These are phyloP conservation scores for Lacanobia oleracea DNA, from an alignment of 2,888 invertebrate species.

Conservation along the genomic window DNA sequence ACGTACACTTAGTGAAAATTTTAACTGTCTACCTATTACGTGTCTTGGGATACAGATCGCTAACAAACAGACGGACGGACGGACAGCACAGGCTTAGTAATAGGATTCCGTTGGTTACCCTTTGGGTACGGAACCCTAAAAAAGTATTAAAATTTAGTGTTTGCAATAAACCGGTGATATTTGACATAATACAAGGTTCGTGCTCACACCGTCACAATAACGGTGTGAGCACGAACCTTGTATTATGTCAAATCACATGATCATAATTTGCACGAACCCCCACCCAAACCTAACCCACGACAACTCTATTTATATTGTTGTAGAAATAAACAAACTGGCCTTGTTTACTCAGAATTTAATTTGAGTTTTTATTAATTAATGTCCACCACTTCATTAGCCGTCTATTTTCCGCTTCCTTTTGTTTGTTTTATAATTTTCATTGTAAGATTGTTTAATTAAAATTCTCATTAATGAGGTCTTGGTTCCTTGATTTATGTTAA, in stretches of 20 bases:
- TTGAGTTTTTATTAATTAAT: conserved; percentile 62
- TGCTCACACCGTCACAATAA: neutral
- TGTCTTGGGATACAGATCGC: too few species aligned
- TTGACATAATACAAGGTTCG: neutral
- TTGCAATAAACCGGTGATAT: neutral
- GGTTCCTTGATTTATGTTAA: conserved; percentile 43
- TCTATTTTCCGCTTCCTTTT: conserved; percentile 55
- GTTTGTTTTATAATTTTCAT: conserved; percentile 48
- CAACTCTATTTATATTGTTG: conserved; percentile 40
- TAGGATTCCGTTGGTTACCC: too few species aligned
- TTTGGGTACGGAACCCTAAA: too few species aligned
- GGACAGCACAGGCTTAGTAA: too few species aligned
- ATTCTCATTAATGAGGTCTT: conserved; percentile 43
- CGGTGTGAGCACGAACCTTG: too few species aligned
- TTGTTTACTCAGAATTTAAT: conserved; percentile 63
- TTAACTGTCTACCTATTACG: too few species aligned
- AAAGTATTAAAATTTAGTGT: neutral
- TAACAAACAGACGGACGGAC: too few species aligned
- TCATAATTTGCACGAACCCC: neutral
- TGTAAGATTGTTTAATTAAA: conserved; percentile 52
- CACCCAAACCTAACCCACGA: neutral
- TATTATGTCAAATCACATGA: too few species aligned
- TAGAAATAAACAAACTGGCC: conserved; percentile 66
- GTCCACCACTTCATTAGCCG: conserved; percentile 62
- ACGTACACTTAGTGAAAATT: too few species aligned